phyloP scores from a whole-genome alignment of 2,888 invertebrate genomes.

The Lepidochitona cinerea region DNA sequence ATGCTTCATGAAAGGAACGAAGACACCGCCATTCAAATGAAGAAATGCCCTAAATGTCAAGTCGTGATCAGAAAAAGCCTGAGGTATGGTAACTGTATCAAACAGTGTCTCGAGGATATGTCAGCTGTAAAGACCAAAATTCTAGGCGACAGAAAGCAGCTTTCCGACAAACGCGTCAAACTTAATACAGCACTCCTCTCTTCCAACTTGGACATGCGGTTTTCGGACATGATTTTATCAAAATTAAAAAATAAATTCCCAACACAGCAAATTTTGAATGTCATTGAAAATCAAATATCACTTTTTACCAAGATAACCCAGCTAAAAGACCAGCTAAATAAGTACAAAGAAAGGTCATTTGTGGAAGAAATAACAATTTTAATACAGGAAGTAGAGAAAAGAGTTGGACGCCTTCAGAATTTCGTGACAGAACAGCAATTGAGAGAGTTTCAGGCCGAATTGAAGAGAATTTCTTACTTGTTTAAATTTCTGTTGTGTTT shows the following conservation, averaged over 20 bases:
- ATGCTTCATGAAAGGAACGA: conserved; percentile 67
- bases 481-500: background rate
- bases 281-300: conserved; percentile 4
- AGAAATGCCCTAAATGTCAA: conserved; percentile 76
- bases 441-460: conserved; percentile 15
- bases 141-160: conserved; percentile 18
- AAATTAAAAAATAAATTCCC: background rate
- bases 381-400: background rate
- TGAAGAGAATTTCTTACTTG: background rate
- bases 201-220: background rate
- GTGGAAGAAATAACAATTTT: background rate
- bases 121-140: conserved; percentile 56
- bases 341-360: background rate
- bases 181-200: background rate
- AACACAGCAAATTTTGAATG: background rate
- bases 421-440: conserved; percentile 30
- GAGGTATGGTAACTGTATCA: conserved; percentile 75
- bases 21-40: conserved; percentile 45
- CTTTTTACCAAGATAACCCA: background rate
- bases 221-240: background rate
- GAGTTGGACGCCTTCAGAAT: background rate
- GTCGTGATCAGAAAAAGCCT: conserved; percentile 75
- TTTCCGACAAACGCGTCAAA: background rate
- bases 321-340: background rate
- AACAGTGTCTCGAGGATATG: conserved; percentile 68